Evolutionary conservation across 2,888 invertebrate genomes (phyloP).

Genomic region (Bhutanitis thaidina): DNA sequence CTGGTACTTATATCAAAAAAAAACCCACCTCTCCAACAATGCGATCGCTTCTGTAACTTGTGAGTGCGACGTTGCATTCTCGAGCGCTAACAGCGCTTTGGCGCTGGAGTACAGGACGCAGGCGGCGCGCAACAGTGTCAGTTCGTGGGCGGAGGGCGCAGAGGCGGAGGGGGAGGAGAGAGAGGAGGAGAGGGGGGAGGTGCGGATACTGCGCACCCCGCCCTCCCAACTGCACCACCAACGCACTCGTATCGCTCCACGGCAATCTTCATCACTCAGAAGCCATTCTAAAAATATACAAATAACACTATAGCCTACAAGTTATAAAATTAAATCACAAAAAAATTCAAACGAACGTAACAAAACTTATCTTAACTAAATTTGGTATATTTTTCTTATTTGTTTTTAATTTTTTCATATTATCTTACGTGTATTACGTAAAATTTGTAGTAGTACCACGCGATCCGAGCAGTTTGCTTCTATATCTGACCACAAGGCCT

Average conservation of each 20-base stretch:
- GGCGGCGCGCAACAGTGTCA: constrained; percentile 69
- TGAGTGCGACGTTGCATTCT: constrained; percentile 82
- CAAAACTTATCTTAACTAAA: too few species aligned
- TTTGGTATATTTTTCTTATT: too few species aligned
- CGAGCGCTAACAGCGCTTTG: constrained; percentile 76
- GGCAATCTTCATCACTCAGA: constrained; percentile 53
- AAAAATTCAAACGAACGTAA: too few species aligned
- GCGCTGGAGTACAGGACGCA: constrained; percentile 74
- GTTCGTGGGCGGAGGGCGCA: constrained; percentile 54
- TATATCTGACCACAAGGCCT: too few species aligned
- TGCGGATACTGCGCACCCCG: constrained; percentile 33
- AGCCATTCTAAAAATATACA: constrained; percentile 53
- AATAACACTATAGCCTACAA: too few species aligned
- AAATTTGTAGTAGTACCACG: too few species aligned
- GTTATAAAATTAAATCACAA: too few species aligned
- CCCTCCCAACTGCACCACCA: constrained; percentile 58
- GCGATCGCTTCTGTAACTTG: constrained; percentile 78
- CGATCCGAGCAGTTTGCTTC: too few species aligned
- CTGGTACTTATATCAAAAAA: too few species aligned
- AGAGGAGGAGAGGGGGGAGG: constrained; percentile 21
- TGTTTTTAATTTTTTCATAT: too few species aligned
- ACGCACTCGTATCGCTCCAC: constrained; percentile 50
- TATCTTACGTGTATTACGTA: too few species aligned
- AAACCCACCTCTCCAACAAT: constrained; percentile 75
- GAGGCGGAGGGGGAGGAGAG: constrained; percentile 40